Base-by-base conservation (phyloP, 1,140 invertebrate species). In the Aphidius gifuensis region DNA sequence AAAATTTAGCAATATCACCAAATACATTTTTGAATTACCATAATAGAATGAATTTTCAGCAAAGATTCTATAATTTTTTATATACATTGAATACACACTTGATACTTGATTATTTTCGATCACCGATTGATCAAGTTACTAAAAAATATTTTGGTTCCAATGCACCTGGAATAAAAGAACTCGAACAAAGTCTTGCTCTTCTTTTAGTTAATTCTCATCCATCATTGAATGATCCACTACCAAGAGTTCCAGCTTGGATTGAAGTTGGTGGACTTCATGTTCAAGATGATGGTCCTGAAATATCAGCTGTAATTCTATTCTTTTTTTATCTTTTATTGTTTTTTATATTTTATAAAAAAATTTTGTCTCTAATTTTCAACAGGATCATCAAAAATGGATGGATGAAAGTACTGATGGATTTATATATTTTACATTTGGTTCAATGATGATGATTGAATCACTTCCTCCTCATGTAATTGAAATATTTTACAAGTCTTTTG, bases 141-240 rank as follows among this genome's bases (percentile, higher is more conserved):
- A 0, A 68, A 62, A 44, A 71, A 82, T 48, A 71, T 82, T 66
- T 84, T 4, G 80, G 76, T 1, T 64, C 73, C 0, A 64, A 77
- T 40, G 61, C 78, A n/a, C 78, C 78, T 7, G 47, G 63, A 1
- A 57, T 83, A 5, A 60, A 74, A 3, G 73, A 82, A 58, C 53
- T 85, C 6, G 73, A 82, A 39, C 76, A 67, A 43, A 83, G 80
- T 44, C 64, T 83, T 9, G 81, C 81, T 44, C 65, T 88, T 43
- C 62, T 86, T 8, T 68, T 88, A n/a, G 72, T 81, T 0, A 88
- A 88, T 71, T 76, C 78, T 9, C 83, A 88, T 73, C 81, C 81
- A 48, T 71, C 77, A 4, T 56, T 85, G 4, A 81, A 80, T 60
- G 75, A 77, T 4, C 71, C 60, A 5, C 54, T 70, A 42, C 71